phyloP scores from a whole-genome alignment of 2,113 vertebrate genomes.

The Clupea harengus region DNA sequence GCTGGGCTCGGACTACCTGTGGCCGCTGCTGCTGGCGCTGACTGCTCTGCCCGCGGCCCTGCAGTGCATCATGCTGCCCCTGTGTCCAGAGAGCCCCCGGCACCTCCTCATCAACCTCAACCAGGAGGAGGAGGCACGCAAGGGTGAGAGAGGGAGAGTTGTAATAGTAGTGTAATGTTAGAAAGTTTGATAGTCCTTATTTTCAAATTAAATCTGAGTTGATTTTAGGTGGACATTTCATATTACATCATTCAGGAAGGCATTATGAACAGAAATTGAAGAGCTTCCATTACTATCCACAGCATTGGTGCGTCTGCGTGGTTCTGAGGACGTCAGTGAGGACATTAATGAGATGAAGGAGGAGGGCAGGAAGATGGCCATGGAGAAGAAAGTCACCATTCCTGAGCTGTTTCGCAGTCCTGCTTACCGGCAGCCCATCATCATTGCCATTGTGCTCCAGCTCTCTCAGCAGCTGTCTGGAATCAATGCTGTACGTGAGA shows the following conservation, averaged over 20 bases:
- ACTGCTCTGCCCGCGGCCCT: constrained; percentile 65
- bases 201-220: background rate
- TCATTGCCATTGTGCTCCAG: constrained; percentile 89
- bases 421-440: constrained; percentile 84
- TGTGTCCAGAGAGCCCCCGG: constrained; percentile 74
- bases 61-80: constrained; percentile 66
- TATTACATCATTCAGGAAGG: background rate
- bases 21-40: constrained; percentile 70
- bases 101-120: constrained; percentile 73
- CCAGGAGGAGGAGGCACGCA: constrained; percentile 68
- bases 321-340: constrained; percentile 74
- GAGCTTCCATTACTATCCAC: background rate
- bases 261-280: background rate
- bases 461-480: constrained; percentile 96
- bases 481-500: constrained; percentile 90
- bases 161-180: background rate
- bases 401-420: constrained; percentile 81
- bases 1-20: constrained; percentile 67
- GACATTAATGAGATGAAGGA: constrained; percentile 94
- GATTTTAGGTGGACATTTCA: background rate
- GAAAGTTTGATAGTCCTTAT: background rate
- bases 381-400: constrained; percentile 86
- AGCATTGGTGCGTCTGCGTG: constrained; percentile 85
- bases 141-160: constrained; percentile 54
- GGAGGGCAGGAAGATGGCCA: constrained; percentile 81